Base-by-base conservation (phyloP, 92 coral and sea anemone genomes). In the Zoanthus gigantus region DNA sequence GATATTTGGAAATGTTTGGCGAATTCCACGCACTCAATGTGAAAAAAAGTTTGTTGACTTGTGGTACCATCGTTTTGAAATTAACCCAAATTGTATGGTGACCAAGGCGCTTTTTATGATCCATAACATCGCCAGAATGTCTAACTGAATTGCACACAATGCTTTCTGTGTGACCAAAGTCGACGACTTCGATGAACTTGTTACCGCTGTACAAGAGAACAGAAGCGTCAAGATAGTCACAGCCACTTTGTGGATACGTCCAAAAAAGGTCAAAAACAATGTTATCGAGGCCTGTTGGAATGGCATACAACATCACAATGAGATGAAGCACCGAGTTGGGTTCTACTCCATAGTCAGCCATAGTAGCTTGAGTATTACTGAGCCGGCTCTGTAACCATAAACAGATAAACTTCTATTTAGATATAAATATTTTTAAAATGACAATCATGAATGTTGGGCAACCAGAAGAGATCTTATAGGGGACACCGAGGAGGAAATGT, bases 51-150 rank as follows among this genome's bases (percentile, higher is more conserved):
- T 92, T 97, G 90, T 97, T 88, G n/a, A 97, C 77, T 13, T 87
- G 75, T 11, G 83, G 29, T 23, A 93, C 90, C 54, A 97, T 71
- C 60, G 92, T 87, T 85, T 92, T 97, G 72, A 97, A 90, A 58
- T 83, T 84, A 32, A 97, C 96, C 10, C 68, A 53, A 18, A 97
- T 97, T 12, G 97, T 97, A 82, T 95, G 98, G 61, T 95, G 99
- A 0, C 99, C 99, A 23, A 68, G 88, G 7, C 93, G 79, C 50
- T 87, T 92, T 0, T 0, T 0, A 29, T 69, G 0, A 74, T 97
- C 95, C 99, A 97, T 88, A 13, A 93, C 93, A 78, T 95, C 99
- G 9, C 99, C 99, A 17, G 99, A 95, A 74, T 97, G 99, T 0
- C 72, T 29, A 71, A 96, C 87, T 17, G 95, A 97, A 0, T 58